Evolutionary conservation across 2,797 vertebrate species (phyloP), one percentile per base, ranked within the genome.

Genomic region (Labeo calbasu): DNA sequence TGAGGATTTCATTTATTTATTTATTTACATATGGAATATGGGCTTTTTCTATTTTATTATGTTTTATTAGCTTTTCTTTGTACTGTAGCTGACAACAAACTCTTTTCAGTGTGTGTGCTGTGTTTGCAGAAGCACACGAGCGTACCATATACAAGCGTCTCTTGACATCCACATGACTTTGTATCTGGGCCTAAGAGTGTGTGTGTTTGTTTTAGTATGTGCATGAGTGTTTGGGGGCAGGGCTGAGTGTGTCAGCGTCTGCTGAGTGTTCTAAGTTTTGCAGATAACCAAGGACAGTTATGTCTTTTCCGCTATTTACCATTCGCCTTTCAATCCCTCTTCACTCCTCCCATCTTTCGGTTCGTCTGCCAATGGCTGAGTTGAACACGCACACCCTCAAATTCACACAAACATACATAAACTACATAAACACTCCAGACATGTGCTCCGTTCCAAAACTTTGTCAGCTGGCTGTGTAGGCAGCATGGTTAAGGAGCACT

Each of bases 271-370:
- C 21, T 79, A 51, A 17, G 19, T 79, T 53, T 68, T 68, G 46
- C 61, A 40, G 63, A 53, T 79, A 79, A 51, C 17, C 77, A 68
- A 79, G 43, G 77, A 79, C 63, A 61, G 68, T 72, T 70, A 8
- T 63, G 68, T 79, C 2, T 53, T 68, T 68, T 53, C 77, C 57
- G 8, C 40, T 48, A 46, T 63, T 59, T 77, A 77, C 21, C 21
- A 77, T 25, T 8, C 36, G 13, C 21, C 53, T 43, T 59, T 23
- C 53, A 17, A 25, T 77, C 14, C 55, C 5, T 25, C n/a, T 77
- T 77, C 7, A 59, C 21, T 77, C 73, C 53, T 43, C 53, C 73
- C 4, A 21, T 61, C 73, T 57, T 75, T 76, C 13, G 15, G 21
- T 77, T 5, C 0, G 2, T 17, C 13, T 43, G 21, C 32, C 70